Base-by-base conservation (phyloP, 1,140 invertebrate genomes). In the Conus betulinus region DNA sequence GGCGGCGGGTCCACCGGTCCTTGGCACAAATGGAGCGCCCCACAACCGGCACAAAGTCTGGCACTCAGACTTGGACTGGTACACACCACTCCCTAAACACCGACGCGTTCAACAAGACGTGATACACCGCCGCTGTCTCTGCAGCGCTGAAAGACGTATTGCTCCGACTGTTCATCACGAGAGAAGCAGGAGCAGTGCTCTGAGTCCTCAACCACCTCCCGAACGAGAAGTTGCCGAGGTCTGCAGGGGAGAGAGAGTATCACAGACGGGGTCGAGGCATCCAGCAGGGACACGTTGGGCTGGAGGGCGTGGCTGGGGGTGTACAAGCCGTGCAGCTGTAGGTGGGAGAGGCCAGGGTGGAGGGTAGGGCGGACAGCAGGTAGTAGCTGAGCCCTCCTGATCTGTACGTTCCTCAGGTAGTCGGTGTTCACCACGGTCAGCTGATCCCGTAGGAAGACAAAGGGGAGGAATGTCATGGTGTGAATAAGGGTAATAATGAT, bases 371-470 rank as follows among this genome's bases (percentile, higher is more conserved):
- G n/a, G 85, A 87, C 51, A 87, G 51, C 5, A 87, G 51, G 53
- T 87, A 57, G 85, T 87, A 15, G 11, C 8, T 20, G 67, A 88
- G 84, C 0, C 88, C 88, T 8, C 88, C 88, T 20, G 67, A 60
- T 6, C 63, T 55, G 83, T 78, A 78, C 20, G 87, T 23, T 27
- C 39, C 78, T 76, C 20, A 90, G 51, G 53, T 89, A 90, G 78
- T 88, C 87, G 0, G 85, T 60, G 85, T 88, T 91, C 10, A 91
- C n/a, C 15, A 91, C 78, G 13, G 88, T 89, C 23, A 91, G 39
- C 89, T 91, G 81, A 15, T 0, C 15, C 57, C 57, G 4, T 13
- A 60, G 57, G 57, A 60, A 15, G 57, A 15, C 8, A 60, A 60
- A 4, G 57, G 57, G 57, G 4, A 0, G 0, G 57, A 15, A 15